Evolutionary conservation across 2,113 vertebrate genomes (phyloP), one percentile per base, ranked within the genome.

Genomic region (Myrmecophaga tridactyla): DNA sequence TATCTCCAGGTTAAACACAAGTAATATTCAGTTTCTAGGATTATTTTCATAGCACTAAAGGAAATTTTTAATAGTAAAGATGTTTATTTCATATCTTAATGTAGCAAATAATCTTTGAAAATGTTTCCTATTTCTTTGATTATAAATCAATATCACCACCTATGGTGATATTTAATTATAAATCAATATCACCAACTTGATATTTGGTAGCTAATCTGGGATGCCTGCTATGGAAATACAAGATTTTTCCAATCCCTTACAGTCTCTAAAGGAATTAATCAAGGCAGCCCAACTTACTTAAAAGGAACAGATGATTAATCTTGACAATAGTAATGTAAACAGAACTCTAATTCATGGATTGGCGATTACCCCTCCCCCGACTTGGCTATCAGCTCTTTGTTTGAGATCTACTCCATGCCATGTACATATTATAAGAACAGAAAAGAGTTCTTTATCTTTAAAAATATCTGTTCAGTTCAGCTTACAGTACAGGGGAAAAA

Each of bases 401-500:
- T 85, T 95, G 92, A 53, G 87, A 90, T 94, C 94, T 95, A 95
- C 46, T 63, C 70, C 13, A 51, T 67, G 62, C 85, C 39, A 23
- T 48, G 36, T 76, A 90, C 69, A 70, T 41, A 92, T 82, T 85
- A 78, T 43, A 95, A 76, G 92, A 97, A 95, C 96, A 96, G 97
- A 96, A 94, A 77, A 86, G 81, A 89, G 89, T 94, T 95, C 90
- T 96, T 95, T 97, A 96, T 96, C 84, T 96, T 97, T 93, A 94
- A 97, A 92, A 92, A 92, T 89, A 96, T 92, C 78, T 84, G 72
- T 92, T 97, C 94, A 65, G 92, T 91, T 95, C 93, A 86, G 95
- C 94, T 96, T 96, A 97, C 80, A 88, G 91, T 96, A 95, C 91
- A 89, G 97, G 96, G 89, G 96, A 96, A 97, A 96, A 98, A 97